phyloP scores from a whole-genome alignment of 2,888 invertebrate species.

The Megalurothrips usitatus region DNA sequence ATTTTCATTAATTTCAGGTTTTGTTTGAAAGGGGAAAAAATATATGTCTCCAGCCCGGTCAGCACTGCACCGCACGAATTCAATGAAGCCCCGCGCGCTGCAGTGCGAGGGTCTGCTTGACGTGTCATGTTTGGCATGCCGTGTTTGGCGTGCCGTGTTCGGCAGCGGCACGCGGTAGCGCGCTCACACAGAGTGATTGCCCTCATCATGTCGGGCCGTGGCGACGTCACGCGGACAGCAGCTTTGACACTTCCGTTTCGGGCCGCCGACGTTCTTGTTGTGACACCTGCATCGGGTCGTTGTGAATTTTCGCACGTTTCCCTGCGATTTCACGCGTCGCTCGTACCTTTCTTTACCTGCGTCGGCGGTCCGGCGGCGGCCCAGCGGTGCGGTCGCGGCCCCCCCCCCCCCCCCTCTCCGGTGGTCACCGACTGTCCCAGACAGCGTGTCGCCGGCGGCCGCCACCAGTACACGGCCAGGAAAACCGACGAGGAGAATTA shows the following conservation, averaged over 20 bases:
- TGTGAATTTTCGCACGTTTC: slow-evolving; percentile 16
- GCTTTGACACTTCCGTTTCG: slow-evolving; percentile 22
- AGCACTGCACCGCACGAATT: no score
- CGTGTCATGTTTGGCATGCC: no score
- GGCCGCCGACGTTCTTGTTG: background rate
- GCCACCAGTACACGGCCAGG: background rate
- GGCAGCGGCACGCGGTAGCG: background rate
- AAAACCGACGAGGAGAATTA: background rate
- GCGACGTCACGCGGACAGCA: background rate
- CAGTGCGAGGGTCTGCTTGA: no score
- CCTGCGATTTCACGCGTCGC: slow-evolving; percentile 15
- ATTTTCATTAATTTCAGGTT: no score
- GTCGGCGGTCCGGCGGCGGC: no score
- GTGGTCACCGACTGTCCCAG: background rate
- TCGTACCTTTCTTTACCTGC: slow-evolving; percentile 5
- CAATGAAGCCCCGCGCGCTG: no score
- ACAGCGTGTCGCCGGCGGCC: background rate
- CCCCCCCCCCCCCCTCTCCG: background rate
- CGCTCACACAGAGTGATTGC: background rate
- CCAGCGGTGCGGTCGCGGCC: background rate
- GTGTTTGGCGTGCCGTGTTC: background rate
- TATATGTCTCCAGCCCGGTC: no score
- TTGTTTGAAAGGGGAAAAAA: no score
- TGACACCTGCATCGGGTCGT: slow-evolving; percentile 16
- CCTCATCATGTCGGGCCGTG: background rate